Percentiles rank a stretch among this genome's conserved stretches.
Evolutionary conservation across 2,113 vertebrate species (phyloP).

Genomic region (Corynorhinus townsendii): DNA sequence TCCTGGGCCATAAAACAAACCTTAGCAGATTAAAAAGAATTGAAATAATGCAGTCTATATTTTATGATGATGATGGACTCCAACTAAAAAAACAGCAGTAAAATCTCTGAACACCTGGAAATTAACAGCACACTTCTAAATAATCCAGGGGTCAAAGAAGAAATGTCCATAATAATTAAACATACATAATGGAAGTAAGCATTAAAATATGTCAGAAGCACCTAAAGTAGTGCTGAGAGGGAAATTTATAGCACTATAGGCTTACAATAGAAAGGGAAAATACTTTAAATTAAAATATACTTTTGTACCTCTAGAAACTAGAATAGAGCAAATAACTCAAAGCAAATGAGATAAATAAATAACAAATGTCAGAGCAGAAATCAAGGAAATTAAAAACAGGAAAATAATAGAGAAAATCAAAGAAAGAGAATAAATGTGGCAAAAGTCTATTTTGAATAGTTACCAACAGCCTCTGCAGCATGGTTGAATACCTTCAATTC

Average conservation of each 20-base stretch:
- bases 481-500: background rate
- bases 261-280: background rate
- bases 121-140: background rate
- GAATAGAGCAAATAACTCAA: background rate
- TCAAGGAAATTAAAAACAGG: background rate
- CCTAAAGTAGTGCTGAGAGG: background rate
- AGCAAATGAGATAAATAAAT: background rate
- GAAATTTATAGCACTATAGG: background rate
- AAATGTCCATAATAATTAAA: background rate
- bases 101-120: background rate
- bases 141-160: rapidly evolving
- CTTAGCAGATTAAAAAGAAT: background rate
- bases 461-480: background rate
- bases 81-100: background rate
- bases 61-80: background rate
- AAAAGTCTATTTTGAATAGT: background rate
- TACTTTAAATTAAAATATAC: background rate
- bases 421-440: background rate
- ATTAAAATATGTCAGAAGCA: background rate
- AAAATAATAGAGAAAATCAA: background rate
- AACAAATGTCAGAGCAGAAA: background rate
- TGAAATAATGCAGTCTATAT: background rate
- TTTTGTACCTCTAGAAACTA: background rate
- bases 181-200: background rate
- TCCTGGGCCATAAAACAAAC: background rate